phyloP scores from a whole-genome alignment of 2,113 vertebrate genomes.

The Seriola rivoliana region DNA sequence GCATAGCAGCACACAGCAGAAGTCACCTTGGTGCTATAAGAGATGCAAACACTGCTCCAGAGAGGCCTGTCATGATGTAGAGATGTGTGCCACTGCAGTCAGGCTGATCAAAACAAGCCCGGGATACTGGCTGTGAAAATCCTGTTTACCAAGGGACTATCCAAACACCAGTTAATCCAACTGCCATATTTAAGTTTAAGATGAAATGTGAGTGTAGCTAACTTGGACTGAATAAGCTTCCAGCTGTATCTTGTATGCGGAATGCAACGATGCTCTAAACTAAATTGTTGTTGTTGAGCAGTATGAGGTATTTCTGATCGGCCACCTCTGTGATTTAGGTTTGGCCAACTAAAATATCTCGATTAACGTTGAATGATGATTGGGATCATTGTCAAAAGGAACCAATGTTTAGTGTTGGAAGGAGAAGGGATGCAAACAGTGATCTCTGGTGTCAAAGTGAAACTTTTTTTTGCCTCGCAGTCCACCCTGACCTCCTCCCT shows the following conservation, averaged over 20 bases:
- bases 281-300: neutral
- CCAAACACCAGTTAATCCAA: constrained; percentile 2
- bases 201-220: neutral
- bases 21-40: constrained; percentile 73
- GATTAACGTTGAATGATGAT: neutral
- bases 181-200: neutral
- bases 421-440: neutral
- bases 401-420: neutral
- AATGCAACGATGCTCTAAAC: neutral
- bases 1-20: constrained; percentile 55
- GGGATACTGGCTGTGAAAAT: neutral
- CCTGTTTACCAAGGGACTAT: neutral
- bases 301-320: neutral
- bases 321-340: neutral
- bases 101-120: constrained; percentile 26
- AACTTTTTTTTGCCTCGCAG: too few species aligned
- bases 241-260: neutral
- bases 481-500: too few species aligned
- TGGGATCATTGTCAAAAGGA: neutral
- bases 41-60: constrained; percentile 65
- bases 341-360: neutral
- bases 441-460: neutral
- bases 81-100: constrained; percentile 49
- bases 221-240: neutral
- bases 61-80: constrained; percentile 46